Percentiles rank a stretch among this genome's conserved stretches.
Conservation (phyloP, 2,888 invertebrate species). For the Trissolcus japonicus region DNA sequence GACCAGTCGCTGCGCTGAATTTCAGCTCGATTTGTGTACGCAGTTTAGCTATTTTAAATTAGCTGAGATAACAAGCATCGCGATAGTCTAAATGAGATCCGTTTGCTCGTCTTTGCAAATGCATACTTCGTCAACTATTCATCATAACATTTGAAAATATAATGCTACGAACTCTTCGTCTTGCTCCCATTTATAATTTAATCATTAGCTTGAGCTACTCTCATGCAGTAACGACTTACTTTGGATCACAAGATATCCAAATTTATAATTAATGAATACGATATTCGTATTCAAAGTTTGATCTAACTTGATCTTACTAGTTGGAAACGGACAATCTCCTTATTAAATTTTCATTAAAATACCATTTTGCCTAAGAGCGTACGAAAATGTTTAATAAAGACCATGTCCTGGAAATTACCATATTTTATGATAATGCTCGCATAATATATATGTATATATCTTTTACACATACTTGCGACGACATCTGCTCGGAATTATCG, state of each 20-base stretch:
- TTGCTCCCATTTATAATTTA: slow-evolving; percentile 38
- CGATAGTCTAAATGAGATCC: slow-evolving; percentile 14
- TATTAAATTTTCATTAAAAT: slow-evolving; percentile 6
- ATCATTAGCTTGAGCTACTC: slow-evolving; percentile 31
- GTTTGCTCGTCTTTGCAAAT: slow-evolving; percentile 26
- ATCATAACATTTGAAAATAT: slow-evolving; percentile 47
- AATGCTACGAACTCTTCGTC: slow-evolving; percentile 26
- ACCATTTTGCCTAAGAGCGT: slow-evolving; percentile 2
- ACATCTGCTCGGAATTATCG: too few species aligned
- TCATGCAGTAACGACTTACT: slow-evolving; percentile 19
- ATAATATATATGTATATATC: too few species aligned
- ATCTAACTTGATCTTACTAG: slow-evolving; percentile 6
- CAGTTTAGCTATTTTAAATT: slow-evolving; percentile 48
- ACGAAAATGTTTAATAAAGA: slow-evolving; percentile 1
- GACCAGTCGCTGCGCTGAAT: slow-evolving; percentile 46
- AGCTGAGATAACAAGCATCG: slow-evolving; percentile 42
- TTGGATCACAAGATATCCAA: slow-evolving; percentile 7
- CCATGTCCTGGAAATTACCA: too few species aligned
- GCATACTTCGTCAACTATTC: slow-evolving; percentile 46
- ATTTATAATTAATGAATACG: slow-evolving; percentile 27
- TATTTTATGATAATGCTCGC: too few species aligned
- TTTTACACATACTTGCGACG: too few species aligned
- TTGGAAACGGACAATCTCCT: slow-evolving; percentile 4
- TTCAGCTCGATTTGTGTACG: slow-evolving; percentile 34
- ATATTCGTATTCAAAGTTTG: slow-evolving; percentile 8